Base-by-base conservation (phyloP, 2,113 vertebrate species). In the Caranx ignobilis region DNA sequence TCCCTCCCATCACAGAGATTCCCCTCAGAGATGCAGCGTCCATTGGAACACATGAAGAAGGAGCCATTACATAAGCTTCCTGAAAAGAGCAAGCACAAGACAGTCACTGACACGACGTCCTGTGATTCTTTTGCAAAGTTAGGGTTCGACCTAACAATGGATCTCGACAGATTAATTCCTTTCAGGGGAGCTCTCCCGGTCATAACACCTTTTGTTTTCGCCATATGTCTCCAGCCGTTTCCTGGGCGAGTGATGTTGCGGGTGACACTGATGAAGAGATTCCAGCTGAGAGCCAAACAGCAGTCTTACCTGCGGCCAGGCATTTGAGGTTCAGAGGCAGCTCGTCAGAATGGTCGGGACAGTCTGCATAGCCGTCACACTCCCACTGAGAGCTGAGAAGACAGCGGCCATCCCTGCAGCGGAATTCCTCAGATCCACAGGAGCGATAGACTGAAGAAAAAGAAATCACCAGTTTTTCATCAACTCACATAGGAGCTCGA, bases 31-130 rank as follows among this genome's bases (percentile, higher is more conserved):
- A 99, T 96, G 90, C 98, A 99, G 86, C 96, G 97, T 32, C 98
- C 97, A 87, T 97, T 99, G 94, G 96, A 97, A 89, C 98, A 99
- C 96, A 99, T 97, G 94, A 98, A 99, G 95, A 98, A 99, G 85
- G 97, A 99, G 89, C 95, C 96, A 73, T 98, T 99, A 96, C 98
- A 99, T 92, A 97, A 93, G 94, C 97, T 97, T 96, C 97, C 98
- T 99, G 95, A 77, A 95, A 94, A 64, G 89, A 81, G 65, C n/a
- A 79, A 79, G 26, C 43, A 87, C 56, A 82, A n/a, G 72, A 35
- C 79, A 66, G 77, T 87, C 55, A 86, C 43, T 64, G 78, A 72
- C 65, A 76, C 37, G 43, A 60, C 0, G n/a, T 50, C 61, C 21
- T 48, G 9, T 6, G 32, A 54, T 76, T 79, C 54, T 48, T 62